phyloP scores from a whole-genome alignment of 2,888 invertebrate species.

The Cheilosia soror region DNA sequence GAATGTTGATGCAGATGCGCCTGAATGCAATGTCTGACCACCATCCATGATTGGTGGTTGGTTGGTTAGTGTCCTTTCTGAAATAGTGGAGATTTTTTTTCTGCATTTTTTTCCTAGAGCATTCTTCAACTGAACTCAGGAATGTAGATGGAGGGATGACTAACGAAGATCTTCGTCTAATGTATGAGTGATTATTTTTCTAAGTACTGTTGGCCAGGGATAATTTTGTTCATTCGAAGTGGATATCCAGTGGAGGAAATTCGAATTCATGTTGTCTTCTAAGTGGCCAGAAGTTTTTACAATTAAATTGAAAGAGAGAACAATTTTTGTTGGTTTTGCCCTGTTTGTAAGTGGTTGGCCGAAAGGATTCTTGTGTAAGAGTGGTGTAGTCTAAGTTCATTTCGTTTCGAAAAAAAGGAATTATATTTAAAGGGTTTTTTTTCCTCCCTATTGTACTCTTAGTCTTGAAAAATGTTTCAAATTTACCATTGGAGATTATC shows the following conservation, averaged over 20 bases:
- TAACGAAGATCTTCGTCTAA: slow-evolving; percentile 26
- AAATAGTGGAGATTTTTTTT: background rate
- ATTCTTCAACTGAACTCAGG: slow-evolving; percentile 23
- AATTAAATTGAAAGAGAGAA: slow-evolving; percentile 31
- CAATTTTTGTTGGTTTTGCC: background rate
- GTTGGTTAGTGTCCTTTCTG: slow-evolving; percentile 51
- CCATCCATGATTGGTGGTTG: slow-evolving; percentile 58
- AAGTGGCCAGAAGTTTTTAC: slow-evolving; percentile 33
- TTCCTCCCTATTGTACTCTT: too few species aligned
- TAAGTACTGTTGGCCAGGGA: slow-evolving; percentile 32
- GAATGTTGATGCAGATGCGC: slow-evolving; percentile 73
- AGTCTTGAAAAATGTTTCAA: too few species aligned
- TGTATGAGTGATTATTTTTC: slow-evolving; percentile 60
- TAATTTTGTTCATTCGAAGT: slow-evolving; percentile 34
- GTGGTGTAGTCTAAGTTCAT: slow-evolving; percentile 9
- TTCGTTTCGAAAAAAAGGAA: background rate
- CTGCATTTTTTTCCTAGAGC: background rate
- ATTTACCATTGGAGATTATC: too few species aligned
- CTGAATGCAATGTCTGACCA: slow-evolving; percentile 66
- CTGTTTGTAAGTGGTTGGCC: slow-evolving; percentile 1
- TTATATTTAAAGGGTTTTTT: background rate
- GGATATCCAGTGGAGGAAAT: background rate
- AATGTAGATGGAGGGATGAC: slow-evolving; percentile 5
- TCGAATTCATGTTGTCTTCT: slow-evolving; percentile 19
- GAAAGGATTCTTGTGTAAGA: slow-evolving; percentile 15